phyloP scores from a whole-genome alignment of 2,888 invertebrate species.

The Trypoxylon attenuatum region DNA sequence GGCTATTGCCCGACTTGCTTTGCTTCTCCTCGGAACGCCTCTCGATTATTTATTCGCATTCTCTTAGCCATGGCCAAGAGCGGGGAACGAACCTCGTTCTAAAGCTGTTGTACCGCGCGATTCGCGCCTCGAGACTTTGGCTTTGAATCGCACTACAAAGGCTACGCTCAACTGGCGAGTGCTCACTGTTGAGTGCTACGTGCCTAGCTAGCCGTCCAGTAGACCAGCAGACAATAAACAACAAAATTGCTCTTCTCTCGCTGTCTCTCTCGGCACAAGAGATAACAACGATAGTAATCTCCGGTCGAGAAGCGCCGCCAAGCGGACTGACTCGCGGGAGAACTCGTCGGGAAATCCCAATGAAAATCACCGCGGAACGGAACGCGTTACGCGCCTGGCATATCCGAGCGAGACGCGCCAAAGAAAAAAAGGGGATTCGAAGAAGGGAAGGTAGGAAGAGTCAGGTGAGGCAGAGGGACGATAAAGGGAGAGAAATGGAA shows the following conservation, averaged over 20 bases:
- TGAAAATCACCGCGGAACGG: conserved; percentile 39
- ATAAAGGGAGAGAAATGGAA: conserved; percentile 12
- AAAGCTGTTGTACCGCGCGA: background rate
- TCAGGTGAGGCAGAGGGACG: background rate
- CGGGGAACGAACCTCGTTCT: too few relatives aligned
- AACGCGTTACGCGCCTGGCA: conserved; percentile 35
- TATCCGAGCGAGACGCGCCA: conserved; percentile 3
- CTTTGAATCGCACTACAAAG: too few relatives aligned
- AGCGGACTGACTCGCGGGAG: conserved; percentile 8
- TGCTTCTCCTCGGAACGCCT: background rate
- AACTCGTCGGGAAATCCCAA: conserved; percentile 33
- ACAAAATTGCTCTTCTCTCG: too few relatives aligned
- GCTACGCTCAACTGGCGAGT: too few relatives aligned
- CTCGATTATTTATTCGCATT: conserved; percentile 17
- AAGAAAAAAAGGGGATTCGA: background rate
- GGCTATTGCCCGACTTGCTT: background rate
- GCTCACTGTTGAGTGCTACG: too few relatives aligned
- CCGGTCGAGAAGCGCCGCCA: conserved; percentile 10
- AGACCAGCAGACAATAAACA: too few relatives aligned
- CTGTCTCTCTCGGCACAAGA: too few relatives aligned
- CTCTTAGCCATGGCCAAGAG: too few relatives aligned
- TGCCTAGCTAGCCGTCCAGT: too few relatives aligned
- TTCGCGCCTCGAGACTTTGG: too few relatives aligned
- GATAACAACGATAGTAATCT: background rate
- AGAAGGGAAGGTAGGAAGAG: background rate